Base-by-base conservation (phyloP, 2,888 invertebrate species). In the Agriopis aurantiaria region DNA sequence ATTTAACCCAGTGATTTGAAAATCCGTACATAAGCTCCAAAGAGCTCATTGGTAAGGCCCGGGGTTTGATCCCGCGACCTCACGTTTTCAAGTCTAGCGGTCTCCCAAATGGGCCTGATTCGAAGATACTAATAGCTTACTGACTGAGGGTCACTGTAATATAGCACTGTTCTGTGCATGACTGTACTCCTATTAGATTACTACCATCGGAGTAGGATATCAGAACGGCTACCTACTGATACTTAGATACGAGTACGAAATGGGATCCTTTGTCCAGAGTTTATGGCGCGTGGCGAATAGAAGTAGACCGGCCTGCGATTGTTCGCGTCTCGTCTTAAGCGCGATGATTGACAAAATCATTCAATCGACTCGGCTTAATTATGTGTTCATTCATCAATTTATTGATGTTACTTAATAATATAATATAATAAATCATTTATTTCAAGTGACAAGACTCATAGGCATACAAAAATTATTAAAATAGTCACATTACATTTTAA, bases 271-370 rank as follows among this genome's bases (percentile, higher is more conserved):
- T 89, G 89, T 90, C 76, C 73, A 57, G 62, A 76, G 62, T 79
- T 80, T 76, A 85, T 88, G 87, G 83, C 69, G 82, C 88, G 85
- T 86, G 69, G 81, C 90, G 80, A 79, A 84, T 80, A 82, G 82
- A 83, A 80, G 83, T 85, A 83, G 81, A 83, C 83, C 78, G 75
- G 78, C 78, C 80, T 80, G 80, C 73, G 72, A 78, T 68, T 53
- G 67, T 60, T 57, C 61, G 60, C 59, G 48, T 66, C 78, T 81
- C 56, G 65, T 65, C 58, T 71, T 65, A 64, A 73, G 10, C 41
- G 61, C 66, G 73, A 71, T 74, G 67, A 76, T 65, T 63, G 69
- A 72, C 66, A 52, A 65, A 71, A 67, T 73, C 66, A 57, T 65
- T 74, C 68, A 69, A 69, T 72, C 66, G 66, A 61, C 53, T 48